A percentile compares a stretch with the other conserved stretches of the same genome.
phyloP scores from a whole-genome alignment of 2,113 vertebrate species.

The Centropus bengalensis region DNA sequence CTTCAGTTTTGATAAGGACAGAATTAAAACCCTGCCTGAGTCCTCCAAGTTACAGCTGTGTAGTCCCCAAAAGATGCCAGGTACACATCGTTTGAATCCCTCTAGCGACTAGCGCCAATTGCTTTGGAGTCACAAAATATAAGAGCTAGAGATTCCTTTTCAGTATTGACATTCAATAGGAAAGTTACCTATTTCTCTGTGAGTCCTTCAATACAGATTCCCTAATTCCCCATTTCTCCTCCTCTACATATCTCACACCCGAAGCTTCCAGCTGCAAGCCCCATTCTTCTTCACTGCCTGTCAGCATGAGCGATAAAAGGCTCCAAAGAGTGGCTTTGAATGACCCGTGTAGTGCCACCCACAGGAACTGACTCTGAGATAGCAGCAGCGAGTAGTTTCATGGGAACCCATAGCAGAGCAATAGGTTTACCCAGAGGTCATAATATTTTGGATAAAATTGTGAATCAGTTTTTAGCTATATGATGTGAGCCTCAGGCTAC shows the following conservation, averaged over 20 bases:
- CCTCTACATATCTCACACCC: background rate
- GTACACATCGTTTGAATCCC: background rate
- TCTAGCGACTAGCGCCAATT: background rate
- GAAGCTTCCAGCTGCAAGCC: slow-evolving; percentile 23
- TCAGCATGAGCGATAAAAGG: slow-evolving; percentile 36
- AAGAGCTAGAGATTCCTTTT: background rate
- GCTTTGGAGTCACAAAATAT: background rate
- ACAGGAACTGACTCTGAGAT: background rate
- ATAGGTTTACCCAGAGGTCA: slow-evolving; percentile 23
- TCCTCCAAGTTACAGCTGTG: background rate
- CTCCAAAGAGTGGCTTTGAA: background rate
- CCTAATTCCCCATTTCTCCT: background rate
- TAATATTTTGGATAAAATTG: slow-evolving; percentile 62
- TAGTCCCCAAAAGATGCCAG: background rate
- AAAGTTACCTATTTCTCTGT: background rate
- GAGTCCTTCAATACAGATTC: slow-evolving; percentile 2
- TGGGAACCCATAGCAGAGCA: background rate
- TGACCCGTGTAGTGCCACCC: background rate
- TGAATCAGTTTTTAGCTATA: slow-evolving; percentile 26
- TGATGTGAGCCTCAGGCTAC: slow-evolving; percentile 9
- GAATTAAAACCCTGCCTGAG: background rate
- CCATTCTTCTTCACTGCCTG: slow-evolving; percentile 6
- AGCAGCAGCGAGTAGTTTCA: background rate
- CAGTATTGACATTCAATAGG: background rate
- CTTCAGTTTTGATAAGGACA: background rate